These are phyloP conservation scores for Catocala sponsa DNA, from an alignment of 2,888 invertebrate genomes.

Conservation along the genomic window DNA sequence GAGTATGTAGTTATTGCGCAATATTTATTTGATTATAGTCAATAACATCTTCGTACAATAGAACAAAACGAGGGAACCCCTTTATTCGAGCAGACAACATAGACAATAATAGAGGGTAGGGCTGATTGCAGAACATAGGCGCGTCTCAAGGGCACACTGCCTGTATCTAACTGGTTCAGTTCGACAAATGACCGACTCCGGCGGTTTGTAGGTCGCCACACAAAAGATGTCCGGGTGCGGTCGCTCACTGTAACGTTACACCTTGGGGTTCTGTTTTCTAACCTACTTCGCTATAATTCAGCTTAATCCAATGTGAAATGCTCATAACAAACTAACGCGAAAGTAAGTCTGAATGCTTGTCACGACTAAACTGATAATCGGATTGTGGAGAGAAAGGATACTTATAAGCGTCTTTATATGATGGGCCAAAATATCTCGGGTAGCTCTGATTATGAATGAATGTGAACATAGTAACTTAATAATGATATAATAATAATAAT, in stretches of 20 bases:
- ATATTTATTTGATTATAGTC: no score
- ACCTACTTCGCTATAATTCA: conserved; percentile 8
- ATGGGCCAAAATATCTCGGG: no score
- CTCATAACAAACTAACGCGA: no score
- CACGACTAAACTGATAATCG: no score
- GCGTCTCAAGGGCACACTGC: conserved; percentile 44
- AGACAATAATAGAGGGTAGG: conserved; percentile 45
- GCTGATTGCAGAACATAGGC: conserved; percentile 43
- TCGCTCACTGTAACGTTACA: conserved; percentile 35
- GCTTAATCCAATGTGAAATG: neutral
- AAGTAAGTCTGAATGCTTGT: no score
- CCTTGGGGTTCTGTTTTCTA: conserved; percentile 23
- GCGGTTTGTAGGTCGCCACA: conserved; percentile 57
- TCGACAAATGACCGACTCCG: conserved; percentile 49
- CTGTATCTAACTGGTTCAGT: conserved; percentile 29
- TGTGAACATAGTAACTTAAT: no score
- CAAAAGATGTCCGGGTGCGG: conserved; percentile 57
- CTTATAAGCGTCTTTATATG: no score
- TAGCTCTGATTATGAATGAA: no score
- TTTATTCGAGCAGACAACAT: conserved; percentile 28
- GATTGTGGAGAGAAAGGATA: no score
- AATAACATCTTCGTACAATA: neutral
- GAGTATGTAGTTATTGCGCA: no score
- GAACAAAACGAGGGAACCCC: conserved; percentile 28
- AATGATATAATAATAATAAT: no score